Conservation (phyloP, 2,113 vertebrate species). For the Corythornis madagascariensis region DNA sequence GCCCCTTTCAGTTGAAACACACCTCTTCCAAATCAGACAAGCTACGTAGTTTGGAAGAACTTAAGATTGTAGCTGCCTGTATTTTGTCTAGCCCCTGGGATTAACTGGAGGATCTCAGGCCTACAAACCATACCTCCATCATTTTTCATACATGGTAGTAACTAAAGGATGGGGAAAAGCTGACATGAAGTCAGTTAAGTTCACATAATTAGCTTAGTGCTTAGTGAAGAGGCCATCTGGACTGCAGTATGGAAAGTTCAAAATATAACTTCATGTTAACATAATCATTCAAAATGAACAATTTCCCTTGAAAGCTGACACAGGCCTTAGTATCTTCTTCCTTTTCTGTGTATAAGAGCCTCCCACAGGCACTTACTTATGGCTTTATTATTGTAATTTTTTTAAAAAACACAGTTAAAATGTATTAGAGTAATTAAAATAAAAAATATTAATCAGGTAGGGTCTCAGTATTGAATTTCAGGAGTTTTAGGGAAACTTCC, state of each 20-base stretch:
- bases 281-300: not conserved
- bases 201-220: not conserved
- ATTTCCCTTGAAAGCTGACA: slow-evolving; percentile 1
- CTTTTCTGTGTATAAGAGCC: not conserved
- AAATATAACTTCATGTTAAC: not conserved
- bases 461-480: slow-evolving; percentile 16
- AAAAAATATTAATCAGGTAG: slow-evolving; percentile 7
- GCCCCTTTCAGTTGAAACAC: not conserved
- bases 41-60: not conserved
- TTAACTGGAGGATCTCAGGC: not conserved
- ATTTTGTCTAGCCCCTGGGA: not conserved
- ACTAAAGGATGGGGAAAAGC: not conserved
- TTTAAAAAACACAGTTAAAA: not conserved
- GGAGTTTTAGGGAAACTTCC: not conserved
- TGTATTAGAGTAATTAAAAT: slow-evolving; percentile 21
- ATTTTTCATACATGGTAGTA: not conserved
- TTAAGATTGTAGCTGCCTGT: not conserved
- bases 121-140: not conserved
- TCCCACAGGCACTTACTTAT: slow-evolving; percentile 29
- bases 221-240: not conserved
- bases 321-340: not conserved
- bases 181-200: not conserved
- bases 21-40: not conserved
- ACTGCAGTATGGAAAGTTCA: not conserved
- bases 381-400: not conserved